Base-by-base conservation (phyloP, 2,797 vertebrate species). In the Huso huso region DNA sequence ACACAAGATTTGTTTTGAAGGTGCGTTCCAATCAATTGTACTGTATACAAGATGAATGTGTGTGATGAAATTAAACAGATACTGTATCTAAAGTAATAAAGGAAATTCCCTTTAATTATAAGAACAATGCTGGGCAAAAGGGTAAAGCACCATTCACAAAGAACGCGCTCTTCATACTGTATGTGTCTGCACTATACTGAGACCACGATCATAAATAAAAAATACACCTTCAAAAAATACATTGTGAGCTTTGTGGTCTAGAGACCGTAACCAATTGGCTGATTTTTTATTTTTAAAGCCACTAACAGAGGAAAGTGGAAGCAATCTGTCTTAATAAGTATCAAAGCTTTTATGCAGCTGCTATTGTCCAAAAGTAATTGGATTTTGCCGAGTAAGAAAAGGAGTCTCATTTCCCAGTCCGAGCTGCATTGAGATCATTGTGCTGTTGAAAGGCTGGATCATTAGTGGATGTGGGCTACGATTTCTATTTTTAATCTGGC, bases 321-420 rank as follows among this genome's bases (percentile, higher is more conserved):
- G 23, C 23, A 37, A 37, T 37, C 23, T 66, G 67, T 49, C 62
- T 61, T 62, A 68, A 62, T 66, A 64, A 72, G 73, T 71, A 72
- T 72, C 72, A 67, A 69, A 76, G 79, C 66, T 63, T 69, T 69
- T 70, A 72, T 77, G 78, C 55, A 73, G 76, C 74, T 72, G 72
- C 84, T 79, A 85, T 87, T 89, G 86, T 88, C 48, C 75, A 67
- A 48, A 12, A 6, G 73, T 87, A 87, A 88, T 87, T 89, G 87
- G 85, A 86, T 88, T 86, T 81, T 73, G 77, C 77, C 77, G 73
- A 68, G 74, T 70, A 79, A 3, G 23, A 75, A 74, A 80, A 73
- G 64, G 69, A 66, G 66, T 66, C 69, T 73, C 69, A 65, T 76
- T 77, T 76, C 69, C 50, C n/a, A 61, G 73, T 60, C 70, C 52